Conservation (phyloP, 2,113 vertebrate genomes). For the Arenaria interpres region DNA sequence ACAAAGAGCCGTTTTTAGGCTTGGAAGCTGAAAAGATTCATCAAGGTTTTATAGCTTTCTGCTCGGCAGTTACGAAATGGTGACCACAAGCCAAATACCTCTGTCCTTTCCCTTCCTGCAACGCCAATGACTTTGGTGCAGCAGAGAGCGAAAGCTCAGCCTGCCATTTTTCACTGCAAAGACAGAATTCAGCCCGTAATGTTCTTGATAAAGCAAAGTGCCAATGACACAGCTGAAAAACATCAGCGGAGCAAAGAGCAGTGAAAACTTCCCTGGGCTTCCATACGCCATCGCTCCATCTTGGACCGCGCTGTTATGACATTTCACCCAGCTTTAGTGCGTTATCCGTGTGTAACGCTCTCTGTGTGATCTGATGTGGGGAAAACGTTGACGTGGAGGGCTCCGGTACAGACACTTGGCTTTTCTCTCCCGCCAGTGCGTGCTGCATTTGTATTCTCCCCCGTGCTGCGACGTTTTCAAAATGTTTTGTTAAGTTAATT, state of each 20-base stretch:
- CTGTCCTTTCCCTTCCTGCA: conserved; percentile 25
- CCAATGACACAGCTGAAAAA: conserved; percentile 66
- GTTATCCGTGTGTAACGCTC: background rate
- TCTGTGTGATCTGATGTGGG: background rate
- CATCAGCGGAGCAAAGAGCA: conserved; percentile 49
- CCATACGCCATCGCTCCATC: conserved; percentile 49
- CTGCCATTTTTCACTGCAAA: conserved; percentile 11
- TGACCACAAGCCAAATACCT: conserved; percentile 29
- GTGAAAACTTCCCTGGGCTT: conserved; percentile 52
- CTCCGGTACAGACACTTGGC: background rate
- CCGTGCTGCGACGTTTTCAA: background rate
- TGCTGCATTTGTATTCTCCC: conserved; percentile 46
- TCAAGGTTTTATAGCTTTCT: conserved; percentile 21
- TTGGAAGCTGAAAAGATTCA: background rate
- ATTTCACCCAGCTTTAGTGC: background rate
- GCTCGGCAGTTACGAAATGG: background rate
- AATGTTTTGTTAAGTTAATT: conserved; percentile 64
- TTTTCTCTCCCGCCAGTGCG: background rate
- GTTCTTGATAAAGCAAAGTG: conserved; percentile 8
- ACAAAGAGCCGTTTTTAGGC: background rate
- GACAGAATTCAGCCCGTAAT: background rate
- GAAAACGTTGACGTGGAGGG: conserved; percentile 35
- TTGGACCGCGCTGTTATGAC: background rate
- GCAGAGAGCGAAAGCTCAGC: background rate
- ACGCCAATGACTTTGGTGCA: conserved; percentile 18